Conservation (phyloP, 1,140 invertebrate genomes). For the Drosophila melanica region DNA sequence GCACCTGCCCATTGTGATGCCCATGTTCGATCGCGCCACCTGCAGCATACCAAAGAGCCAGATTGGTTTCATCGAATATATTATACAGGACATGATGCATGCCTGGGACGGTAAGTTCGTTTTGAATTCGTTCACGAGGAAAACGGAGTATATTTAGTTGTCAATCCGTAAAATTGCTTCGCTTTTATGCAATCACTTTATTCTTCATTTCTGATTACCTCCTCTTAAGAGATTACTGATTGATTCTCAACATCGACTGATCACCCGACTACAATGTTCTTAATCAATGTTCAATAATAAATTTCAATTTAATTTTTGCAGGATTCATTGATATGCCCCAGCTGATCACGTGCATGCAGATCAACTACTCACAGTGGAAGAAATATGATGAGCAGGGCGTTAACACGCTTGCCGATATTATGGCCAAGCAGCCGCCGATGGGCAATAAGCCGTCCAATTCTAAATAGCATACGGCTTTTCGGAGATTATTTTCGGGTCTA, state of each 20-base stretch:
- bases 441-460: slow-evolving; percentile 68
- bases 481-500: slow-evolving; percentile 80
- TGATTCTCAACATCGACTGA: too few relatives aligned
- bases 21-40: slow-evolving; percentile 95
- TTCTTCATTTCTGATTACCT: too few relatives aligned
- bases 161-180: too few relatives aligned
- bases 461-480: slow-evolving; percentile 83
- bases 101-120: slow-evolving; percentile 94
- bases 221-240: too few relatives aligned
- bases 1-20: slow-evolving; percentile 96
- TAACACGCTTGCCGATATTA: slow-evolving; percentile 88
- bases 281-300: too few relatives aligned
- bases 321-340: slow-evolving; percentile 97
- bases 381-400: slow-evolving; percentile 90
- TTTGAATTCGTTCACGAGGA: too few relatives aligned
- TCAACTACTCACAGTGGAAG: slow-evolving; percentile 96
- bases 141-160: too few relatives aligned
- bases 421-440: slow-evolving; percentile 81
- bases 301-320: slow-evolving; percentile 74
- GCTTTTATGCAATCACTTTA: too few relatives aligned
- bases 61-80: slow-evolving; percentile 98
- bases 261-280: too few relatives aligned
- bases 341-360: slow-evolving; percentile 91
- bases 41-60: slow-evolving; percentile 98
- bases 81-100: slow-evolving; percentile 98